phyloP scores from a whole-genome alignment of 2,797 vertebrate genomes.

The Tragopan temminckii region DNA sequence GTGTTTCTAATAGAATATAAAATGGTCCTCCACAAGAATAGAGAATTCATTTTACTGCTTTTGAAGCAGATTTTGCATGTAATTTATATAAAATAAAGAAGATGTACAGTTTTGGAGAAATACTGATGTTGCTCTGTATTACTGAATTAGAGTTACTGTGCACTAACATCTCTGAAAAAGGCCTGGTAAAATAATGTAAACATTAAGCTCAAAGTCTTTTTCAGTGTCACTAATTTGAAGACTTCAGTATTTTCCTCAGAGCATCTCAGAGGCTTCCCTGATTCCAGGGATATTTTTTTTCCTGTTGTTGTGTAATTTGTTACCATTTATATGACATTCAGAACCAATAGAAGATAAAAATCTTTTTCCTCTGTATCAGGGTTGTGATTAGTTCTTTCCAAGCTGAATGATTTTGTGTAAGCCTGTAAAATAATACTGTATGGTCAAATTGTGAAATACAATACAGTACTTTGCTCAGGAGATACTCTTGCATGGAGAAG shows the following conservation, averaged over 20 bases:
- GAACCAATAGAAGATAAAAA: background rate
- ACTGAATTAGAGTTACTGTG: background rate
- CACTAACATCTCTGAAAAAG: background rate
- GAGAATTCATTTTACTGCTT: background rate
- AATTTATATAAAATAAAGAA: background rate
- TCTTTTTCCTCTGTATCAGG: background rate
- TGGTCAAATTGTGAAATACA: no score
- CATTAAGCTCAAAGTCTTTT: background rate
- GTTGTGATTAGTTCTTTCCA: background rate
- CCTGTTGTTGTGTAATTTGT: background rate
- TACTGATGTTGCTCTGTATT: background rate
- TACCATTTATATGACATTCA: background rate
- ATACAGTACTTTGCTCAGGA: background rate
- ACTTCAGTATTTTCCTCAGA: background rate
- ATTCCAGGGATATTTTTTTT: background rate
- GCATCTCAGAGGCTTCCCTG: background rate
- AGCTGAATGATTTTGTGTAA: background rate
- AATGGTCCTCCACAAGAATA: slow-evolving; percentile 51
- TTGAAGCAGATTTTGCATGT: background rate
- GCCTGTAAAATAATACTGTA: background rate
- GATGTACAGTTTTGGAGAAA: background rate
- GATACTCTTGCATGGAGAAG: background rate
- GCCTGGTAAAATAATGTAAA: background rate
- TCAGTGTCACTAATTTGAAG: background rate
- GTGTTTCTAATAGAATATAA: slow-evolving; percentile 12